Evolutionary conservation across 1,140 invertebrate species (phyloP), one percentile per base, ranked within the genome.

Genomic region (Dendrolimus kikuchii): DNA sequence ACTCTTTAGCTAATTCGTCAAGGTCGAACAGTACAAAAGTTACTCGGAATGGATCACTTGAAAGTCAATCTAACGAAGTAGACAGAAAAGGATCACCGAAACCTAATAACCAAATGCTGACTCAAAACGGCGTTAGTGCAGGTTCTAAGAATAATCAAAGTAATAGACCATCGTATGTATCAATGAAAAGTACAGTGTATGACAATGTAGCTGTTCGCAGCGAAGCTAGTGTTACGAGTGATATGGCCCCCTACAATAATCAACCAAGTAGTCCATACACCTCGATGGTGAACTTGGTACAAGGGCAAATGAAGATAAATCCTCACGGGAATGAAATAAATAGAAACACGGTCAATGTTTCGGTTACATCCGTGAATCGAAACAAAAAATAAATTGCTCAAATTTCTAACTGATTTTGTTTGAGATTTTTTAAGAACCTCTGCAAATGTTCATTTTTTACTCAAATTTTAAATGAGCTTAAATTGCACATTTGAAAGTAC

Each of bases 121-220:
- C 68, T 50, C 70, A 77, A 62, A 80, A 78, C 60, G 71, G 77
- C 46, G 74, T 74, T 57, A 71, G 70, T 68, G 62, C 71, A 5
- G 59, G 62, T 49, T 4, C 50, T 38, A 66, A 62, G 55, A 55
- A 56, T 50, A 42, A 9, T 53, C 43, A 65, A 53, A 41, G 43
- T 7, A 37, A 7, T 44, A 50, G 46, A 38, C 64, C 66, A 59
- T 60, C 77, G 8, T 87, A 85, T 51, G 59, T 74, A 40, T 84
- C 88, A 5, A 82, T 89, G 87, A 90, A 90, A 82, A 86, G 87
- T 64, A 87, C 89, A 6, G 77, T 89, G 6, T 90, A 90, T 54
- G 89, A 90, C 66, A 78, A 62, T 38, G 67, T 78, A 7, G 66
- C 61, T 51, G 55, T 47, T 51, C 66, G 78, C 5, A 74, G 51